Evolutionary conservation across 2,113 vertebrate species (phyloP), one percentile per base, ranked within the genome.

Genomic region (Pelodiscus sinensis): DNA sequence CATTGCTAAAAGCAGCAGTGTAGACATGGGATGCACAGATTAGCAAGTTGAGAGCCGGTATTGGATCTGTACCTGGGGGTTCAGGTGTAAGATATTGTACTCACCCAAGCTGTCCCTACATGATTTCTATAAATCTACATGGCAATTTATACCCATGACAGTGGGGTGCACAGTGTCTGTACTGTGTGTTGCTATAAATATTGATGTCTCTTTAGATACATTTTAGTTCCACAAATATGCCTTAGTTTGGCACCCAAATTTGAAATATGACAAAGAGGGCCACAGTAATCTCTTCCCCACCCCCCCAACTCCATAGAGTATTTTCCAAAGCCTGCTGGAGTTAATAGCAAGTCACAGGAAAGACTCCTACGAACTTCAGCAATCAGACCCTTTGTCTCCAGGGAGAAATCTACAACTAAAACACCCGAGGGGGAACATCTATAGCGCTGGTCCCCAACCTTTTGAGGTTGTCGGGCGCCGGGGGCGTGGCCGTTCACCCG

Each of bases 261-360:
- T 68, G 65, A n/a, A 35, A 68, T 22, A 75, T 44, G 22, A 11
- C 2, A 75, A 75, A 14, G 73, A 71, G 21, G 12, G 10, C 18
- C 38, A 12, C 14, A 54, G 52, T 35, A 75, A 6, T 14, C n/a
- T 4, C 71, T 2, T 9, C 2, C 22, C 21, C 3, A 35, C 12
- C 21, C 8, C 11, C 2, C 56, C 15, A 0, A 3, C 8, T 44
- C 44, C 52, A 54, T 54, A 14, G 5, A 11, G 44, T 38, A 16
- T 38, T 58, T 35, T 52, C 55, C 1, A 1, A 73, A 57, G 44
- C 71, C 14, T 21, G 62, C 65, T 35, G 29, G 56, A 75, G 73
- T 52, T 44, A 52, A 75, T 38, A 44, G 73, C 21, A 54, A 24
- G 38, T 58, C 62, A 22, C 29, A 51, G 5, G 51, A 15, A 79